Evolutionary conservation across 1,140 invertebrate species (phyloP).

Genomic region (Olivierus martensii): DNA sequence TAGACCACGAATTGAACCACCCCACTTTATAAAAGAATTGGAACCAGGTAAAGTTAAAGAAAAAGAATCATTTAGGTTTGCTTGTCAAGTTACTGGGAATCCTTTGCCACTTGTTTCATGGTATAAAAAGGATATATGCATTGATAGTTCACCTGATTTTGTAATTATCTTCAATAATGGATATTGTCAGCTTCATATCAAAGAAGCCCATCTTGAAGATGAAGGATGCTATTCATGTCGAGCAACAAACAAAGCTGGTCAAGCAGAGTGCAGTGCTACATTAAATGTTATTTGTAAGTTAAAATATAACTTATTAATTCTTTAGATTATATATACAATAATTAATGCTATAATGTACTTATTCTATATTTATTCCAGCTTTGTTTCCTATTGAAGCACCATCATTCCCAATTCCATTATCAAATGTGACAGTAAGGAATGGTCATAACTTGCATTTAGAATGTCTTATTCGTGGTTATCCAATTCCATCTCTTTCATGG

Average conservation of each 20-base stretch:
- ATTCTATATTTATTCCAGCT: constrained; percentile 29
- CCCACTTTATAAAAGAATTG: constrained; percentile 49
- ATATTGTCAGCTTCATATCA: constrained; percentile 37
- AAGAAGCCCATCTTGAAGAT: constrained; percentile 42
- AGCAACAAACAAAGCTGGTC: constrained; percentile 38
- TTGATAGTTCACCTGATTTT: constrained; percentile 63
- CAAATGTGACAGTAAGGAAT: constrained; percentile 44
- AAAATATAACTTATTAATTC: too few species aligned
- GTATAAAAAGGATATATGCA: constrained; percentile 78
- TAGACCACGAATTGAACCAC: constrained; percentile 47
- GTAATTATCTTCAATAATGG: constrained; percentile 45
- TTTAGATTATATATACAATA: too few species aligned
- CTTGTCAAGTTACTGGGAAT: constrained; percentile 66
- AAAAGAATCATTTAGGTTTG: constrained; percentile 47
- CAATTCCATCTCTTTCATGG: constrained; percentile 44
- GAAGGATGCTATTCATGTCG: constrained; percentile 43
- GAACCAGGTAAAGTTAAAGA: constrained; percentile 47
- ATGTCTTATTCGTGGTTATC: constrained; percentile 39
- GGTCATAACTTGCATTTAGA: constrained; percentile 58
- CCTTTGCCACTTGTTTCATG: constrained; percentile 70
- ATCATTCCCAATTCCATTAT: constrained; percentile 37
- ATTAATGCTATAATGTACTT: too few species aligned
- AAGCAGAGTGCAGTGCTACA: constrained; percentile 33
- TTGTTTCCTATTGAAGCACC: constrained; percentile 37
- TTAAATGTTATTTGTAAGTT: constrained; percentile 26